A percentile compares a stretch with the other conserved stretches of the same genome.
phyloP scores from a whole-genome alignment of 2,113 vertebrate genomes.

The Hoplias malabaricus region DNA sequence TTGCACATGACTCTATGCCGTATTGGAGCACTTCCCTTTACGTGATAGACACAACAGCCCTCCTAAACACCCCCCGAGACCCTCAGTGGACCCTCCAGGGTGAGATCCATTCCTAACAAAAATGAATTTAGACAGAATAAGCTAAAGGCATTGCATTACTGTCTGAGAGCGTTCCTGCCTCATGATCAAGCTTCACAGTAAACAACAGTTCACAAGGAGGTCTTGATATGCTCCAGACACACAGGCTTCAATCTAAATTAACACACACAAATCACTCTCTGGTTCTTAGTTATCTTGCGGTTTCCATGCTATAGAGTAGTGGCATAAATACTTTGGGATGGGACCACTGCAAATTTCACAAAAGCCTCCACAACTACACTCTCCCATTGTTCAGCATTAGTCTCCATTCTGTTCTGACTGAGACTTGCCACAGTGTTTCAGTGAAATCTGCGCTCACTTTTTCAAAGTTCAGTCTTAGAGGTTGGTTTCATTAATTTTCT shows the following conservation, averaged over 20 bases:
- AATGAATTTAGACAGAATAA: slow-evolving; percentile 11
- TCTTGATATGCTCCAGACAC: neutral
- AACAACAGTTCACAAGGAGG: slow-evolving; percentile 11
- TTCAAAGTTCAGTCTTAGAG: too few species aligned
- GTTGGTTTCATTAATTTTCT: too few species aligned
- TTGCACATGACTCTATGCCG: too few species aligned
- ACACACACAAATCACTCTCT: neutral
- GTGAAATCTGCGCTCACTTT: too few species aligned
- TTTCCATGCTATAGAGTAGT: neutral
- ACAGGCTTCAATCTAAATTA: neutral
- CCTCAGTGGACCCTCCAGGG: neutral
- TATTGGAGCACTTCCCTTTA: slow-evolving; percentile 25
- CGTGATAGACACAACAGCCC: neutral
- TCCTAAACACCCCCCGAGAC: neutral
- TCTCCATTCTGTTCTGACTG: too few species aligned
- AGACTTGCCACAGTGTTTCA: too few species aligned
- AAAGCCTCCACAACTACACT: too few species aligned
- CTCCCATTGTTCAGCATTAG: too few species aligned
- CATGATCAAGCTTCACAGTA: neutral
- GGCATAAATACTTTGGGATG: too few species aligned
- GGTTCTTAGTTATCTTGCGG: neutral
- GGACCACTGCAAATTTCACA: too few species aligned
- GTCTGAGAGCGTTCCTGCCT: neutral
- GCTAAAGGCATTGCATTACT: neutral
- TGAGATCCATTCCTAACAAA: neutral